A percentile compares a stretch with the other conserved stretches of the same genome.
Conservation (phyloP, 2,113 vertebrate genomes). For the Pyxicephalus adspersus region DNA sequence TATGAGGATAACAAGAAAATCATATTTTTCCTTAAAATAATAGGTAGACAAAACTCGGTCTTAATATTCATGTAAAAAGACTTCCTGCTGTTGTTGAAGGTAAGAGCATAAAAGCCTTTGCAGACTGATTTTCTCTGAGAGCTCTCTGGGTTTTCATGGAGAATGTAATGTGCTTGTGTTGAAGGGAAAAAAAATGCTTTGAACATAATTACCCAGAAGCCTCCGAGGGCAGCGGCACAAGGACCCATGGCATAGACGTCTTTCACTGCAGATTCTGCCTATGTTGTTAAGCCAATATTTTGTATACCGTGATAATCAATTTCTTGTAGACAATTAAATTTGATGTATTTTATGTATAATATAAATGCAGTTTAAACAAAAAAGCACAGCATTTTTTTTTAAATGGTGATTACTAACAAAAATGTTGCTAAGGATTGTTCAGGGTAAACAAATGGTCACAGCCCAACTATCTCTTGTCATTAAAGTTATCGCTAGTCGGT, state of each 20-base stretch:
- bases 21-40: slow-evolving; percentile 53
- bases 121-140: slow-evolving; percentile 39
- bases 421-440: too few species aligned
- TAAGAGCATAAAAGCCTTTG: slow-evolving; percentile 48
- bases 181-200: slow-evolving; percentile 25
- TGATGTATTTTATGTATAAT: neutral
- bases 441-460: too few species aligned
- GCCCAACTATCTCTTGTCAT: too few species aligned
- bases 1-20: slow-evolving; percentile 49
- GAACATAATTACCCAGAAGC: slow-evolving; percentile 45
- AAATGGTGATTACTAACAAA: too few species aligned
- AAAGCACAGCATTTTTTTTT: too few species aligned
- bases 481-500: too few species aligned
- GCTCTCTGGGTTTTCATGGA: slow-evolving; percentile 42
- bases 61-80: slow-evolving; percentile 57
- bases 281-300: neutral
- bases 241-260: slow-evolving; percentile 7
- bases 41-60: slow-evolving; percentile 38
- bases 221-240: neutral
- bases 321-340: neutral
- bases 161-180: slow-evolving; percentile 41
- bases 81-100: slow-evolving; percentile 54
- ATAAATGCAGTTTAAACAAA: too few species aligned
- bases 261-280: neutral
- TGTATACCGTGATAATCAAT: neutral